Percentiles rank a stretch among this genome's conserved stretches.
phyloP scores from a whole-genome alignment of 2,797 vertebrate species.

The Argyrosomus regius region DNA sequence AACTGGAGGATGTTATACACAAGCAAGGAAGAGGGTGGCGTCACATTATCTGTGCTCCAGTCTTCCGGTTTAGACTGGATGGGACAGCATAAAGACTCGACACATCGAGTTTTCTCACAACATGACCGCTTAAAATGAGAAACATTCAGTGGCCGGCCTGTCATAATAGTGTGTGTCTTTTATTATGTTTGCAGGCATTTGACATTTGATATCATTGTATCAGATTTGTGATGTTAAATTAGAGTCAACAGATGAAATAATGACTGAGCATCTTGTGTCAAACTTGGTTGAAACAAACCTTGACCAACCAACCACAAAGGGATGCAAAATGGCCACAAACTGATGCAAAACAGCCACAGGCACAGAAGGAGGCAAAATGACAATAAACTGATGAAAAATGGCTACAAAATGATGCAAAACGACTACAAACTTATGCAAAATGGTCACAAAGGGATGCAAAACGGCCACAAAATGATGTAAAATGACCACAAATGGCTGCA shows the following conservation, averaged over 20 bases:
- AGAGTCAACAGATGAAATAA: constrained; percentile 37
- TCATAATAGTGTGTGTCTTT: constrained; percentile 7
- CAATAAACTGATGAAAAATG: too few species aligned
- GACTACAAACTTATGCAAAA: too few species aligned
- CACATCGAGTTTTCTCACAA: constrained; percentile 48
- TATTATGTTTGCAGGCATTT: constrained; percentile 7
- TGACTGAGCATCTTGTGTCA: constrained; percentile 11
- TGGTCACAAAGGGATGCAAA: too few species aligned
- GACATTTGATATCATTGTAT: not conserved
- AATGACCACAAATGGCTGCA: too few species aligned
- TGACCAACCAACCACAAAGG: too few species aligned
- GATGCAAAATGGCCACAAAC: too few species aligned
- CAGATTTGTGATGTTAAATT: constrained; percentile 8
- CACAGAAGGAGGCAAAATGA: too few species aligned
- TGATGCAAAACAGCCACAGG: too few species aligned
- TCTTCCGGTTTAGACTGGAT: constrained; percentile 60
- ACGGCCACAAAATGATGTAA: too few species aligned
- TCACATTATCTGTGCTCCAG: constrained; percentile 48
- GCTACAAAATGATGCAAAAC: too few species aligned
- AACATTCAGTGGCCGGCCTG: not conserved
- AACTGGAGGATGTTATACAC: constrained; percentile 54
- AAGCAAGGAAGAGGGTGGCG: constrained; percentile 59
- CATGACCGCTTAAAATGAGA: constrained; percentile 1
- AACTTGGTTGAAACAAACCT: constrained; percentile 44
- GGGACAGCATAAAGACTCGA: constrained; percentile 17